phyloP scores from a whole-genome alignment of 2,888 invertebrate species.

The Liposcelis brunnea region DNA sequence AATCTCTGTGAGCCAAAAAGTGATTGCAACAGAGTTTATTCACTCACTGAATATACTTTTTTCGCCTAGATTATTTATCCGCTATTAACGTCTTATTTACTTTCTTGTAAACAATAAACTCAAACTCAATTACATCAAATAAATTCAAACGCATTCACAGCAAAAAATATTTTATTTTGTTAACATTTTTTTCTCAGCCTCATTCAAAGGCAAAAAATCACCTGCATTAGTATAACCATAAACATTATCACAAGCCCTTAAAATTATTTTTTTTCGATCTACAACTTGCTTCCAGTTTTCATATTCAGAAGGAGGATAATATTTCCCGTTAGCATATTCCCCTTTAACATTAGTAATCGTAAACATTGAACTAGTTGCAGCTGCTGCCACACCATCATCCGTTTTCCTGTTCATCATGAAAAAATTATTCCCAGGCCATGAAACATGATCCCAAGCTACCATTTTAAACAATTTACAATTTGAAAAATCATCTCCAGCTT shows the following conservation, averaged over 20 bases:
- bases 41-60: too few relatives aligned
- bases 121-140: too few relatives aligned
- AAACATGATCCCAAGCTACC: constrained; percentile 11
- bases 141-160: too few relatives aligned
- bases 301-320: background rate
- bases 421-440: constrained; percentile 8
- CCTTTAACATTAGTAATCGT: constrained; percentile 7
- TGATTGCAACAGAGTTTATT: too few relatives aligned
- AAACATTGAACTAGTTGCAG: constrained; percentile 10
- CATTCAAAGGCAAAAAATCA: background rate
- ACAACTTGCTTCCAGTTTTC: constrained; percentile 6
- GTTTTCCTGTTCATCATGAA: background rate
- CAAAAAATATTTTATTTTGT: background rate
- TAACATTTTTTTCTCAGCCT: constrained; percentile 1
- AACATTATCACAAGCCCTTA: constrained; percentile 8
- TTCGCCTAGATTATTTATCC: too few relatives aligned
- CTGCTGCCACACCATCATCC: constrained; percentile 9
- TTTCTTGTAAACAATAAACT: too few relatives aligned
- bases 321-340: constrained; percentile 2
- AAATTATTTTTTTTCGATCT: background rate
- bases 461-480: constrained; percentile 9
- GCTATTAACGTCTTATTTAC: too few relatives aligned
- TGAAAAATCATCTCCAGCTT: constrained; percentile 7
- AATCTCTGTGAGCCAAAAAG: too few relatives aligned
- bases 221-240: background rate